These are phyloP conservation scores for Ctenodactylus gundi DNA, from an alignment of 2,113 vertebrate species.

Conservation along the genomic window DNA sequence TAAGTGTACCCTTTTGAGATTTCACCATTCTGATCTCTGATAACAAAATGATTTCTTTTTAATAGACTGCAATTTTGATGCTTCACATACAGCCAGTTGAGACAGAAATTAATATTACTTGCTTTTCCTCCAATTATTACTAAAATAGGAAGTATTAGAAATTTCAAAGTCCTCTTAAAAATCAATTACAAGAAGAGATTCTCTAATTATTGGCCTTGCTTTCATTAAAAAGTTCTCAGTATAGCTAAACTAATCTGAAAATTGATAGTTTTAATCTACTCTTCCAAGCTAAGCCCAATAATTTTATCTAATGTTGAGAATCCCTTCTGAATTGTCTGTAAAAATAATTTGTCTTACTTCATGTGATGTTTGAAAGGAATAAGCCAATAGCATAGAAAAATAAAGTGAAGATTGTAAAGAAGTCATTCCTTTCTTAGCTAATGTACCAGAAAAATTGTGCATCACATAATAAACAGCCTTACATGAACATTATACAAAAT, in stretches of 20 bases:
- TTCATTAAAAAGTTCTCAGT: background rate
- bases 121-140: background rate
- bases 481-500: conserved; percentile 69
- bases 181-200: conserved; percentile 22
- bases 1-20: background rate
- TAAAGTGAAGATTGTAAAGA: background rate
- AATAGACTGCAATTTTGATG: background rate
- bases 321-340: background rate
- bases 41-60: background rate
- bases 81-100: background rate
- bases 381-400: background rate
- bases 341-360: conserved; percentile 40
- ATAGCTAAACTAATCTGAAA: conserved; percentile 7
- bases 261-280: background rate
- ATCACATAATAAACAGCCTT: conserved; percentile 72
- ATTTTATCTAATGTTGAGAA: background rate
- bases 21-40: background rate
- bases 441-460: conserved; percentile 42
- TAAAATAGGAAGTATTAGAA: conserved; percentile 23
- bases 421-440: conserved; percentile 60
- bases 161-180: conserved; percentile 18
- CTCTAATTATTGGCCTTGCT: background rate
- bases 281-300: background rate
- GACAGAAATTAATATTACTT: conserved; percentile 8
- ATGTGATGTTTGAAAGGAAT: background rate